phyloP scores from a whole-genome alignment of 2,113 vertebrate species.

The Promerops cafer region DNA sequence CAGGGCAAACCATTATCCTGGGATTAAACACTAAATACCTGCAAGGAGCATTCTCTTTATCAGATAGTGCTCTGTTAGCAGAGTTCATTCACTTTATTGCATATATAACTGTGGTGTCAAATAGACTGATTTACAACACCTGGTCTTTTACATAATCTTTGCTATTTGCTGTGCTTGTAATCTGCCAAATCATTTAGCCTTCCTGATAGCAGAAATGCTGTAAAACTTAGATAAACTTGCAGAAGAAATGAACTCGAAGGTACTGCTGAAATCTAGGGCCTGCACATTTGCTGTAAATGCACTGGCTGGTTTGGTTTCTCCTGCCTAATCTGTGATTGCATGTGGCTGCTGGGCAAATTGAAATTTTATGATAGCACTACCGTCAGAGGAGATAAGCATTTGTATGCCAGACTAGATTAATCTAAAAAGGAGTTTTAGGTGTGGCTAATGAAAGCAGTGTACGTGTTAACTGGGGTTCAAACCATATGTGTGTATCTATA shows the following conservation, averaged over 20 bases:
- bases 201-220: slow-evolving; percentile 64
- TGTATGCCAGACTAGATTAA: slow-evolving; percentile 51
- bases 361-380: slow-evolving; percentile 57
- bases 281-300: slow-evolving; percentile 17
- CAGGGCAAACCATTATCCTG: slow-evolving; percentile 45
- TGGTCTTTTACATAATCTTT: slow-evolving; percentile 67
- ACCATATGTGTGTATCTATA: neutral
- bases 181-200: slow-evolving; percentile 64
- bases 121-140: slow-evolving; percentile 58
- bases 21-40: slow-evolving; percentile 68
- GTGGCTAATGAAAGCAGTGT: slow-evolving; percentile 55
- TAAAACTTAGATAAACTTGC: slow-evolving; percentile 66
- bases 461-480: slow-evolving; percentile 22
- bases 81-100: slow-evolving; percentile 60
- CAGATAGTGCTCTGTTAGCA: slow-evolving; percentile 50
- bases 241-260: slow-evolving; percentile 51
- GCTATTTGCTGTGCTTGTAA: slow-evolving; percentile 56
- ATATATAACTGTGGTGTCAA: slow-evolving; percentile 59
- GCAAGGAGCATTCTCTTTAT: slow-evolving; percentile 48
- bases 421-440: slow-evolving; percentile 52
- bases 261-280: slow-evolving; percentile 23
- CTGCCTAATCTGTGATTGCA: slow-evolving; percentile 40
- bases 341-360: slow-evolving; percentile 51
- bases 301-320: slow-evolving; percentile 20
- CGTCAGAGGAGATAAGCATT: slow-evolving; percentile 55